Conservation (phyloP, 2,888 invertebrate genomes). For the Synanthedon tipuliformis region DNA sequence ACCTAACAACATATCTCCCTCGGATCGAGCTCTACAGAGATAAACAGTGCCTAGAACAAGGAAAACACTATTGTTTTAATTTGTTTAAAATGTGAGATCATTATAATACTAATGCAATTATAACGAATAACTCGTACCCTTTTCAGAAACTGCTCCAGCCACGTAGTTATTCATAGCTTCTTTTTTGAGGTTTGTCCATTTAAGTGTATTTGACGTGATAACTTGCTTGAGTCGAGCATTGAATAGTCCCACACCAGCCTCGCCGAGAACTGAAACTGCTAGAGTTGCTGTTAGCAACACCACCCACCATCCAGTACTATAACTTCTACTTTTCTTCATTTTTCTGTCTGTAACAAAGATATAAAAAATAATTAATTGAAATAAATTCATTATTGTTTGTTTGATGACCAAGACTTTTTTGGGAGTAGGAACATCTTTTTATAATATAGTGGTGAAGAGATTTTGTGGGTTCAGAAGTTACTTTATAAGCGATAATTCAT, state of each 20-base stretch:
- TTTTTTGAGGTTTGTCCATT: conserved; percentile 74
- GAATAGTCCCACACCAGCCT: conserved; percentile 47
- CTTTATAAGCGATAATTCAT: conserved; percentile 35
- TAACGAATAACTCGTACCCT: conserved; percentile 26
- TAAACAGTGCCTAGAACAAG: conserved; percentile 67
- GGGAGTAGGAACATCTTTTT: too few species aligned
- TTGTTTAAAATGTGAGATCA: background rate
- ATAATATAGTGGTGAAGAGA: too few species aligned
- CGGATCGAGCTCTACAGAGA: conserved; percentile 79
- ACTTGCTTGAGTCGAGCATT: conserved; percentile 72
- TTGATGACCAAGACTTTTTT: too few species aligned
- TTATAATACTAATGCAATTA: background rate
- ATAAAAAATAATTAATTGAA: background rate
- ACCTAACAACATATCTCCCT: conserved; percentile 81
- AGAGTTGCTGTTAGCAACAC: conserved; percentile 44
- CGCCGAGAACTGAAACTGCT: conserved; percentile 33
- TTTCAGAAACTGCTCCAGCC: conserved; percentile 64
- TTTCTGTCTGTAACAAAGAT: background rate
- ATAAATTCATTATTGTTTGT: too few species aligned
- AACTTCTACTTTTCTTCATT: conserved; percentile 52
- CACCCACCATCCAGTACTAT: conserved; percentile 51
- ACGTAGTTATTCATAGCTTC: conserved; percentile 71
- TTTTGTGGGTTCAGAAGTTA: conserved; percentile 8
- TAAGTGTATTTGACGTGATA: conserved; percentile 83
- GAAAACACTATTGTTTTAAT: background rate